Base-by-base conservation (phyloP, 2,888 invertebrate species). In the Pseudococcus viburni region DNA sequence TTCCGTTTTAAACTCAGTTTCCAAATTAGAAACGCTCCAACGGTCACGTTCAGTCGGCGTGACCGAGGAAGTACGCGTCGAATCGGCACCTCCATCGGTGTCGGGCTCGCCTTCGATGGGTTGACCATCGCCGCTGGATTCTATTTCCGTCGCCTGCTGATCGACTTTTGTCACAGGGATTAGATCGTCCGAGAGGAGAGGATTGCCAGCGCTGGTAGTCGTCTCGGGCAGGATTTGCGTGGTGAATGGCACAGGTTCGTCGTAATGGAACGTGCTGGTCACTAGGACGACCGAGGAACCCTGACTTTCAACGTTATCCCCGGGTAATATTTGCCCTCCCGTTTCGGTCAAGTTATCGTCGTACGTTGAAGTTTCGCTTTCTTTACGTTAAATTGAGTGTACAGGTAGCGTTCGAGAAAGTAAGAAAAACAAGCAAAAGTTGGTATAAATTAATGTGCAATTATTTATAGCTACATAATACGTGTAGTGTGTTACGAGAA, bases 401-500 rank as follows among this genome's bases (percentile, higher is more conserved):
- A 8, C 7, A 33, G 73, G 26, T 73, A 73, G 73, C 73, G 73
- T 83, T 83, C 42, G 46, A 88, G 83, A 80, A 88, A 83, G 26
- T 51, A 88, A 88, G 77, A 51, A 88, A 46, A 87, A 80, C 55
- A 86, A 88, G 88, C 80, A 83, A 88, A 77, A 51, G 88, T 88
- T 83, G 80, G 39, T 88, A 88, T 77, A 64, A 64, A 88, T 88
- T 33, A 48, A 88, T 59, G 88, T 88, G 88, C 88, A 59, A 87
- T 42, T 22, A 33, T 73, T 73, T 39, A 7, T 73, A 17, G 2
- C 33, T 26, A 33, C 15, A 73, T 33, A 5, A 42, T 73, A 11
- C 19, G 59, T 59, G n/a, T 12, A 55, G 17, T 42, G 42, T 59
- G 64, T 64, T 64, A 64, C 1, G 9, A 19, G 64, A 64, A 9